These are phyloP conservation scores for Volucella zonaria DNA, from an alignment of 2,888 invertebrate species.

Conservation along the genomic window DNA sequence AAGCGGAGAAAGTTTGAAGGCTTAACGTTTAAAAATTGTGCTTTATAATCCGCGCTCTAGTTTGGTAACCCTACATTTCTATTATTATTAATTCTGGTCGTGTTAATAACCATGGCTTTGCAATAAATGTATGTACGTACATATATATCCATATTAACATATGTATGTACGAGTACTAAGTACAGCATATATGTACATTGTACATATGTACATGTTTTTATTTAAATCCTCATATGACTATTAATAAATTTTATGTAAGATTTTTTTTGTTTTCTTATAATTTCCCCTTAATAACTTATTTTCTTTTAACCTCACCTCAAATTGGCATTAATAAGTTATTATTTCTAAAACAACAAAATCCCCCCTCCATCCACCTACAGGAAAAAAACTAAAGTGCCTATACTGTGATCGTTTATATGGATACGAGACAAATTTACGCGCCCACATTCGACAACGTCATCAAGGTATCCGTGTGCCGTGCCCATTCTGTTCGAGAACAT, in stretches of 20 bases:
- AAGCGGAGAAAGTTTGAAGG: too few relatives aligned
- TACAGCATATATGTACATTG: too few relatives aligned
- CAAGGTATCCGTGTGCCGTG: conserved; percentile 96
- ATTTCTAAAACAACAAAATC: conserved; percentile 74
- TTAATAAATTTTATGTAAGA: too few relatives aligned
- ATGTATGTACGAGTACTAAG: neutral
- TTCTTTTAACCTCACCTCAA: conserved; percentile 71
- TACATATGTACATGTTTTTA: neutral
- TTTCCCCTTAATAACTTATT: conserved; percentile 40
- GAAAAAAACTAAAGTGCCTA: conserved; percentile 95
- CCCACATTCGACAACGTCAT: conserved; percentile 95
- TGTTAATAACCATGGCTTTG: too few relatives aligned
- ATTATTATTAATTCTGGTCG: too few relatives aligned
- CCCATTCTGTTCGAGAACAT: conserved; percentile 94
- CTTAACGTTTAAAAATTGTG: too few relatives aligned
- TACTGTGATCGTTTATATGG: conserved; percentile 96
- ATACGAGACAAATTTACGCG: conserved; percentile 95
- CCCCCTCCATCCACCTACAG: conserved; percentile 83
- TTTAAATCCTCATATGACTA: too few relatives aligned
- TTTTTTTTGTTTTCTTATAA: conserved; percentile 8
- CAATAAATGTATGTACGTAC: too few relatives aligned
- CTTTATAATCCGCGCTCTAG: too few relatives aligned
- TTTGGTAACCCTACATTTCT: too few relatives aligned
- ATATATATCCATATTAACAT: neutral
- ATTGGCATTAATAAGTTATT: conserved; percentile 72